A percentile compares a stretch with the other conserved stretches of the same genome.
phyloP scores from a whole-genome alignment of 2,888 invertebrate genomes.

The Halictus quadricinctus region DNA sequence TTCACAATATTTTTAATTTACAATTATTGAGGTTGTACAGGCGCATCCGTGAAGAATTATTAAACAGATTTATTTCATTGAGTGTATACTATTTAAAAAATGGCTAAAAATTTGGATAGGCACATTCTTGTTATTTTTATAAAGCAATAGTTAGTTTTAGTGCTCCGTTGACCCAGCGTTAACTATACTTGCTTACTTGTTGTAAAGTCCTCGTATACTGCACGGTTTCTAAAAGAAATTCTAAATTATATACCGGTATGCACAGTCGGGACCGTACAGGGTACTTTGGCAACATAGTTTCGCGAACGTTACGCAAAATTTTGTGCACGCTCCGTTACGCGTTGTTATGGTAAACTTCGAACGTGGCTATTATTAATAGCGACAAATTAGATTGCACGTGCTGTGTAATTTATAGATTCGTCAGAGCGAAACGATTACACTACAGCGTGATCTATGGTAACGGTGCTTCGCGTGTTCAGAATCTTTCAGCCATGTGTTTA shows the following conservation, averaged over 20 bases:
- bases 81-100: too few relatives aligned
- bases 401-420: constrained; percentile 37
- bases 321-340: neutral
- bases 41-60: too few relatives aligned
- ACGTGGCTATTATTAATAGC: constrained; percentile 18
- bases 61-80: too few relatives aligned
- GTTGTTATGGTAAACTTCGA: neutral
- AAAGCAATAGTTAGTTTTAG: too few relatives aligned
- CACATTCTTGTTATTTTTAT: too few relatives aligned
- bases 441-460: constrained; percentile 28
- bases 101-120: too few relatives aligned
- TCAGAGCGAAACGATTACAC: constrained; percentile 15
- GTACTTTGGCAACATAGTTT: neutral
- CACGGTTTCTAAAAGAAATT: too few relatives aligned
- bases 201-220: too few relatives aligned
- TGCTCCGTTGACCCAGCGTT: too few relatives aligned
- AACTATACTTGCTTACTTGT: too few relatives aligned
- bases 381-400: constrained; percentile 18
- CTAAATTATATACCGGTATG: neutral
- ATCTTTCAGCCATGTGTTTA: constrained; percentile 39
- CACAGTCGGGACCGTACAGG: neutral
- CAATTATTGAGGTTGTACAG: too few relatives aligned
- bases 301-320: neutral
- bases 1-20: too few relatives aligned
- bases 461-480: constrained; percentile 24